Base-by-base conservation (phyloP, 2,797 vertebrate genomes). In the Antennarius maculatus region DNA sequence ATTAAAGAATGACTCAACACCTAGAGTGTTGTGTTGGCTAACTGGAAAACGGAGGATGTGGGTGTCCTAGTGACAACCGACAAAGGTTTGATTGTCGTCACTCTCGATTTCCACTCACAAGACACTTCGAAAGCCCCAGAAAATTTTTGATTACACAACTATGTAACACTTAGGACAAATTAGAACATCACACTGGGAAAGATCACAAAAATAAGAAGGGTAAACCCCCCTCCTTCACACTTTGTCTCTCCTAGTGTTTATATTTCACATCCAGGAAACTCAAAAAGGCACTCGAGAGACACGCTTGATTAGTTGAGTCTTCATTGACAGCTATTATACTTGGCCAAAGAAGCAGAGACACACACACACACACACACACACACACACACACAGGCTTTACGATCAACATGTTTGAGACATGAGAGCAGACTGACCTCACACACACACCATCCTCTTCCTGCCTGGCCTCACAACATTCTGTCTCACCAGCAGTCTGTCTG, bases 241-340 rank as follows among this genome's bases (percentile, higher is more conserved):
- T 7, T 23, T 23, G 23, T 52, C 39, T 64, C 28, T 67, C 53
- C 74, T 74, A 51, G 39, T 71, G 52, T 18, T 50, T 39, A 56
- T 39, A 34, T 15, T 66, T 66, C 60, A 49, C 51, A 62, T 69
- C 62, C 65, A 72, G 42, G 34, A 64, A 48, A 64, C 81, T 77
- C 15, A 17, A 29, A 50, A 45, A 69, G 42, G 56, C 61, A 74
- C 83, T 15, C 49, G 70, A 75, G 52, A 70, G 79, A 80, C 62
- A 70, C 50, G 84, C 86, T 86, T 47, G 85, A 80, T 67, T 79
- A 8, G 89, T 89, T 87, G 52, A 58, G n/a, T 85, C 79, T 64
- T 50, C 52, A 71, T 8, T 34, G 7, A 71, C 66, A 61, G 72
- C 78, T 85, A 74, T 73, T 69, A 56, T 77, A 71, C 54, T 43